Evolutionary conservation across 2,113 vertebrate genomes (phyloP).

Genomic region (Pleuronectes platessa): DNA sequence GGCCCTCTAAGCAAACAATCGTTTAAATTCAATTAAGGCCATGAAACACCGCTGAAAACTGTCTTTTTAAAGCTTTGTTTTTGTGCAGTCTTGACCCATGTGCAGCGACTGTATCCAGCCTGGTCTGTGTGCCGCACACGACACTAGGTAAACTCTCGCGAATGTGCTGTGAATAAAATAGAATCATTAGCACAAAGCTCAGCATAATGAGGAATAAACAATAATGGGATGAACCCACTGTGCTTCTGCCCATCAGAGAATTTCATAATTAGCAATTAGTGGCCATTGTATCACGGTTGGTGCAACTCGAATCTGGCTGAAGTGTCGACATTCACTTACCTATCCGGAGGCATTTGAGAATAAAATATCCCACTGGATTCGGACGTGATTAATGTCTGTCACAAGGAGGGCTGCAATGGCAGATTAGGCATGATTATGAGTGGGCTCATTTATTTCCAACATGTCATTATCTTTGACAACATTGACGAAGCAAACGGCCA

Average conservation of each 20-base stretch:
- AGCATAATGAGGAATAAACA: slow-evolving; percentile 71
- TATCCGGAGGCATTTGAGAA: slow-evolving; percentile 66
- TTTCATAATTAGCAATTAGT: slow-evolving; percentile 76
- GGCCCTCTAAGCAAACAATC: slow-evolving; percentile 75
- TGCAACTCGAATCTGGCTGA: slow-evolving; percentile 61
- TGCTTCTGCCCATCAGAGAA: slow-evolving; percentile 63
- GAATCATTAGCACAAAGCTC: slow-evolving; percentile 60
- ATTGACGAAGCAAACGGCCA: slow-evolving; percentile 74
- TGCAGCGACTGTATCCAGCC: slow-evolving; percentile 50
- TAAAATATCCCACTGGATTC: slow-evolving; percentile 73
- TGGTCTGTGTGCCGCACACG: slow-evolving; percentile 30
- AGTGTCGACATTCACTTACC: slow-evolving; percentile 62
- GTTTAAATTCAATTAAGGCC: slow-evolving; percentile 80
- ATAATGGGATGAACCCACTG: slow-evolving; percentile 66
- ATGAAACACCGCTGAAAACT: slow-evolving; percentile 63
- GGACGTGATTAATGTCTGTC: slow-evolving; percentile 79
- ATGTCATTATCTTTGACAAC: slow-evolving; percentile 82
- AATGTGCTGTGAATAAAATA: slow-evolving; percentile 66
- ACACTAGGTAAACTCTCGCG: slow-evolving; percentile 43
- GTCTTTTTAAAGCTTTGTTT: slow-evolving; percentile 67
- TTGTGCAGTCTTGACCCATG: slow-evolving; percentile 57
- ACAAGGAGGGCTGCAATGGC: slow-evolving; percentile 76
- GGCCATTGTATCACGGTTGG: slow-evolving; percentile 64
- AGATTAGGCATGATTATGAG: slow-evolving; percentile 80
- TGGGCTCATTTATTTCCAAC: slow-evolving; percentile 81